A percentile compares a stretch with the other conserved stretches of the same genome.
Evolutionary conservation across 2,113 vertebrate species (phyloP).

Genomic region (Pelecanus crispus): DNA sequence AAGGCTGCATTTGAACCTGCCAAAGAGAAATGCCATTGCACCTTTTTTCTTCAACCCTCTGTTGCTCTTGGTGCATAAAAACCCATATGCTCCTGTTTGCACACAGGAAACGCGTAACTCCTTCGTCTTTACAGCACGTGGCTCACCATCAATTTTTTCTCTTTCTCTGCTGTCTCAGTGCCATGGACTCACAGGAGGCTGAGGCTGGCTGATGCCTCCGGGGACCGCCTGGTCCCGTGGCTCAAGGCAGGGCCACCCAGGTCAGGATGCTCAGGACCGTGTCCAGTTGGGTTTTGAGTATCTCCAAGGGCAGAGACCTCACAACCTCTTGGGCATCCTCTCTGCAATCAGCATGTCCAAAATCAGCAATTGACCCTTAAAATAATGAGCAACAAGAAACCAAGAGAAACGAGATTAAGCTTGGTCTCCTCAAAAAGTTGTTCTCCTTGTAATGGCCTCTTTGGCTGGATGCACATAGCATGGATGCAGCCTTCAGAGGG

Average conservation of each 20-base stretch:
- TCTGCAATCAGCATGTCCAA: neutral
- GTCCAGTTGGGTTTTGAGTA: neutral
- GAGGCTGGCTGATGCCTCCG: neutral
- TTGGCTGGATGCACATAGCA: neutral
- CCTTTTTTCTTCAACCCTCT: neutral
- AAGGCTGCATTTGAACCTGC: neutral
- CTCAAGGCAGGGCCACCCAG: neutral
- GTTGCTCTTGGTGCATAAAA: too few relatives aligned
- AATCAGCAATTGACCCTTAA: neutral
- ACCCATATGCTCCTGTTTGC: rapidly evolving
- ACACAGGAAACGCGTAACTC: neutral
- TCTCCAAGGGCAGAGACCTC: neutral
- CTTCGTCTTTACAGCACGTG: neutral
- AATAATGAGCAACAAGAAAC: neutral
- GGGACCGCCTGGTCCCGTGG: neutral
- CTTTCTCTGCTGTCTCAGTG: neutral
- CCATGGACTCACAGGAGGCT: too few relatives aligned
- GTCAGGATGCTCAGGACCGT: rapidly evolving
- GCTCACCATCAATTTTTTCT: neutral
- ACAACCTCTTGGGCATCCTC: neutral
- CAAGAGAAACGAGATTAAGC: neutral
- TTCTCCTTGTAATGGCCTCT: neutral
- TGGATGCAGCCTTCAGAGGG: neutral
- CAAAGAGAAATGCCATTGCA: neutral
- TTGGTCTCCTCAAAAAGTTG: neutral